phyloP scores from a whole-genome alignment of 2,113 vertebrate genomes.

The Chloroceryle aenea region DNA sequence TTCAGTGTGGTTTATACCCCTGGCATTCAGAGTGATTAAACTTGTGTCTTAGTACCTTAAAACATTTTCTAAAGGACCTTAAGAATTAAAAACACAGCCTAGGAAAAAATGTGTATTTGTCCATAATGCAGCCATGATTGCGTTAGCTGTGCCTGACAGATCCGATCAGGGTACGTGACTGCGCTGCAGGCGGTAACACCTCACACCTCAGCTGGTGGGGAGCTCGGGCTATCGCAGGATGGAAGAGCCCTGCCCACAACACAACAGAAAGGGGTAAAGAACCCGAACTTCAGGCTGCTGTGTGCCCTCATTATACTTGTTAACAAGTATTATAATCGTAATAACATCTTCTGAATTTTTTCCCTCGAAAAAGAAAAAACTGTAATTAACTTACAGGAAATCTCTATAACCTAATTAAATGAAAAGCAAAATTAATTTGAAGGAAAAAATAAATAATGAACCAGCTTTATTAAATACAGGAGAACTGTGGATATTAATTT shows the following conservation, averaged over 20 bases:
- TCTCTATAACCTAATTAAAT: slow-evolving; percentile 71
- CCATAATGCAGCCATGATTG: background rate
- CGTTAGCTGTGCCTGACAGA: background rate
- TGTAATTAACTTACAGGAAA: slow-evolving; percentile 67
- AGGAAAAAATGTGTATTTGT: background rate
- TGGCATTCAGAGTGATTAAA: background rate
- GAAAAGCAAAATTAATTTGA: slow-evolving; percentile 67
- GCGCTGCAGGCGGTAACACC: background rate
- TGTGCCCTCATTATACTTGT: background rate
- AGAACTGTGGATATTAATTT: slow-evolving; percentile 71
- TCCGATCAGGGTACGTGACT: background rate
- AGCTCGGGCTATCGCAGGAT: too few species aligned
- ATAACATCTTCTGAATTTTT: background rate
- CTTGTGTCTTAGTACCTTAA: background rate
- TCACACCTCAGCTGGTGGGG: background rate
- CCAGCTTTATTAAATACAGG: slow-evolving; percentile 57
- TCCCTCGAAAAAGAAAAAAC: slow-evolving; percentile 29
- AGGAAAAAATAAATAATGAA: slow-evolving; percentile 54
- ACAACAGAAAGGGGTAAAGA: background rate
- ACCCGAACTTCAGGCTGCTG: background rate
- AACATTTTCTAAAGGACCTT: background rate
- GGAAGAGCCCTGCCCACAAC: background rate
- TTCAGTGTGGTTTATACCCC: background rate
- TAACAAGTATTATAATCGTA: background rate
- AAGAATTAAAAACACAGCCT: background rate